These are phyloP conservation scores for Meandrina meandrites DNA, from an alignment of 92 coral and sea anemone genomes.

Conservation along the genomic window DNA sequence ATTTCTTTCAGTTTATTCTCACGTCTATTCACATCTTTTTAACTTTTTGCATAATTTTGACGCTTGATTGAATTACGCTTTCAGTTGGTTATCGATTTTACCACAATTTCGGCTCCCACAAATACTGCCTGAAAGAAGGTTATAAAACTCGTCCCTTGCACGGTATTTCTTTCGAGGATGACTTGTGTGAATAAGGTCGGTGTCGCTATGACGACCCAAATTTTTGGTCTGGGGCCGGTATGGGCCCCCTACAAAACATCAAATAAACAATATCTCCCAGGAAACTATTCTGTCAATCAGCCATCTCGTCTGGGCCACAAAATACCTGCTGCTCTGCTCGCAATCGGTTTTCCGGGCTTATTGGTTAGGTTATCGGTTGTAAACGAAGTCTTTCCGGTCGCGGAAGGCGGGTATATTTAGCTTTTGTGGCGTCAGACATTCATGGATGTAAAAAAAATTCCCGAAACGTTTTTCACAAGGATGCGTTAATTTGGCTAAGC, in stretches of 20 bases:
- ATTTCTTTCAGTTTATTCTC: background rate
- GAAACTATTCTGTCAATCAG: background rate
- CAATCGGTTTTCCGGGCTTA: no score
- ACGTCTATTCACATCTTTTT: background rate
- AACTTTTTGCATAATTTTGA: background rate
- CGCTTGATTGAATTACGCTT: background rate
- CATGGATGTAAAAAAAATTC: background rate
- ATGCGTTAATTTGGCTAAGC: no score
- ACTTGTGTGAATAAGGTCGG: slow-evolving; percentile 65
- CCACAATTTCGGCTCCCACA: background rate
- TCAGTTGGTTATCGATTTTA: background rate
- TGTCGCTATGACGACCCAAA: slow-evolving; percentile 75
- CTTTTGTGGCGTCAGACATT: background rate
- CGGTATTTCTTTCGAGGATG: background rate
- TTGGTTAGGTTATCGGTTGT: no score
- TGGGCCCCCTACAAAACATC: background rate
- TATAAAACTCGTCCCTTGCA: background rate
- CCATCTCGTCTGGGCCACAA: no score
- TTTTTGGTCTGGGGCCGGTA: slow-evolving; percentile 60
- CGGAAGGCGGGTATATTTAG: slow-evolving; percentile 3
- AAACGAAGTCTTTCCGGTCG: no score
- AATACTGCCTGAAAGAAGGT: background rate
- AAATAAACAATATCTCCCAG: background rate
- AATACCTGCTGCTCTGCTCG: no score
- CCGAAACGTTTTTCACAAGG: background rate